Base-by-base conservation (phyloP, 2,113 vertebrate species). In the Callaeas wilsoni region DNA sequence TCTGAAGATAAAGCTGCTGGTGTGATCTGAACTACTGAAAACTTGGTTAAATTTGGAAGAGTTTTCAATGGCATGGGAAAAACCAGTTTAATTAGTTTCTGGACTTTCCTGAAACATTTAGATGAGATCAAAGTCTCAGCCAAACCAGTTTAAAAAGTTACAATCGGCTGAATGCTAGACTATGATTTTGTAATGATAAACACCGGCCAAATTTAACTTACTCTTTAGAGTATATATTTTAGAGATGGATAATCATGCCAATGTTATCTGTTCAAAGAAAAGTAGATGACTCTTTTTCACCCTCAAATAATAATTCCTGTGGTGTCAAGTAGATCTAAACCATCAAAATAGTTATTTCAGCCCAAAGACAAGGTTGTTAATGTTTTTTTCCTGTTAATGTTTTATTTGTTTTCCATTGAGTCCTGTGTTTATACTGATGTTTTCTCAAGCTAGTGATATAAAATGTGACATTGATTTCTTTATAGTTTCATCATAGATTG, bases 401-500 rank as follows among this genome's bases (percentile, higher is more conserved):
- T 59, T 75, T 75, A 27, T 74, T 14, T 65, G 81, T 56, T 70
- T 91, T 68, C 73, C 41, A 29, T 80, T 39, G 65, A 92, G 64
- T 60, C 33, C 20, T 87, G 17, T 95, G 78, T 1, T 91, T 96
- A 94, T 80, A 94, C 70, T 96, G 49, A 57, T 93, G 41, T 76
- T 96, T 74, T 96, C 86, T 96, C 76, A 85, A 94, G 63, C 33
- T 97, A 87, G 84, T 91, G 80, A 62, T 78, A 82, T 84, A 91
- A 96, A 90, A 91, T 63, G 76, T 82, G 70, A 46, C 49, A 88
- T 79, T 96, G 3, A 73, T 96, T 96, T 97, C 52, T 96, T 96
- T 62, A 37, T 94, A 96, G 90, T 95, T 95, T 97, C 88, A 67
- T 93, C 70, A 71, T 97, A 84, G 87, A 93, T 93, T 93, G 57